These are phyloP conservation scores for Sitta carolinensis DNA, from an alignment of 2,797 vertebrate species.

Conservation along the genomic window DNA sequence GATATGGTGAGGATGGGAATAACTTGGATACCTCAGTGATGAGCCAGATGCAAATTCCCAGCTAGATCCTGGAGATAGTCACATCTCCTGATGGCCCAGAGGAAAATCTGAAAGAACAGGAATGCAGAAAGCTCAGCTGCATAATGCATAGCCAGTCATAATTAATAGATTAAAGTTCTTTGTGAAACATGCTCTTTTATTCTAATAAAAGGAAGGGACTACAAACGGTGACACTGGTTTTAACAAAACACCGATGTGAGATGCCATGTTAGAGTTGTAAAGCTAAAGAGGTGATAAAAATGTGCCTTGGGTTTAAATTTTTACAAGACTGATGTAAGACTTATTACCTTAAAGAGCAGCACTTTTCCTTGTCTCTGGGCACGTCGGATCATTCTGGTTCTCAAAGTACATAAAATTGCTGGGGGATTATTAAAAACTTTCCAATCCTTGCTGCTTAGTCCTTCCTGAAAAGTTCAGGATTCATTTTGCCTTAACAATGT, in stretches of 20 bases:
- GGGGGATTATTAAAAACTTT: neutral
- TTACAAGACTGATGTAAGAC: neutral
- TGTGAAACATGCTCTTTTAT: slow-evolving; percentile 18
- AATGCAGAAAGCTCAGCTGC: slow-evolving; percentile 23
- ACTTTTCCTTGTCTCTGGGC: neutral
- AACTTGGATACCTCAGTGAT: slow-evolving; percentile 45
- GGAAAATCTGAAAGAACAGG: slow-evolving; percentile 21
- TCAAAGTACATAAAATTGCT: neutral
- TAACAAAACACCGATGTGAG: neutral
- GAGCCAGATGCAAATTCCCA: slow-evolving; percentile 20
- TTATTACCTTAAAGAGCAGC: neutral
- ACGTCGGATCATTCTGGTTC: neutral
- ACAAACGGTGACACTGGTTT: neutral
- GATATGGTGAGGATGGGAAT: neutral
- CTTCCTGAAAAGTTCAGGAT: neutral
- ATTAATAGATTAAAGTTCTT: slow-evolving; percentile 46
- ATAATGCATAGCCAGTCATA: slow-evolving; percentile 25
- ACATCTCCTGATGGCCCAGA: slow-evolving; percentile 28
- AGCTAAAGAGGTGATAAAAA: neutral
- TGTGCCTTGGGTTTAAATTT: neutral
- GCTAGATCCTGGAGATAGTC: slow-evolving; percentile 27
- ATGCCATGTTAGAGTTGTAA: neutral
- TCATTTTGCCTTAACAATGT: slow-evolving; percentile 9
- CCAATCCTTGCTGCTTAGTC: neutral
- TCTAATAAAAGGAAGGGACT: neutral